These are phyloP conservation scores for Gila robusta DNA, from an alignment of 2,797 vertebrate species.

Conservation along the genomic window DNA sequence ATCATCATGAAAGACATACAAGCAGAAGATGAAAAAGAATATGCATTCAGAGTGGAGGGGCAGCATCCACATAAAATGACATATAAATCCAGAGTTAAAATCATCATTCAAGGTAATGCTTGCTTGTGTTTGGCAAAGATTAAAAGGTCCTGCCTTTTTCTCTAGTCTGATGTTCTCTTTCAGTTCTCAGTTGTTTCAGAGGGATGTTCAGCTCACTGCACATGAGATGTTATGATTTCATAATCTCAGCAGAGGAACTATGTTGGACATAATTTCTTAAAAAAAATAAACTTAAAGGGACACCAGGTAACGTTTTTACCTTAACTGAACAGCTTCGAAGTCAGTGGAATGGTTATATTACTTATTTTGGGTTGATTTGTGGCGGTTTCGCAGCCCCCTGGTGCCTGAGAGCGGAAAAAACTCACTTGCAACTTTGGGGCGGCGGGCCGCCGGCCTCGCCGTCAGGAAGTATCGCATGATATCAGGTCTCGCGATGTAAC, in stretches of 20 bases:
- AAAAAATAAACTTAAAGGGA: neutral
- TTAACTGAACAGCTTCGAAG: too few species aligned
- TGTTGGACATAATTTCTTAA: neutral
- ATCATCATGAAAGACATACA: neutral
- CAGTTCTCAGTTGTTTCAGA: neutral
- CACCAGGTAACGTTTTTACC: too few species aligned
- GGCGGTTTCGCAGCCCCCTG: too few species aligned
- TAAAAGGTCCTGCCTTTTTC: neutral
- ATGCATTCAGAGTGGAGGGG: neutral
- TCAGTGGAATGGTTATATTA: too few species aligned
- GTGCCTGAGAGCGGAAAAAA: too few species aligned
- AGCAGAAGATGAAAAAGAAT: neutral
- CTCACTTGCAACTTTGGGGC: too few species aligned
- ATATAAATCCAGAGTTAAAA: fast-evolving
- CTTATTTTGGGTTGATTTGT: too few species aligned
- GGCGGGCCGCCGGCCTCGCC: too few species aligned
- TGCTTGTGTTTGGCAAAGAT: neutral
- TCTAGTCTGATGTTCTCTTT: neutral
- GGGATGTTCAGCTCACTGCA: neutral
- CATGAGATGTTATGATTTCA: conserved; percentile 5
- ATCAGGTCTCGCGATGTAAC: too few species aligned
- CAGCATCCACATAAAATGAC: fast-evolving
- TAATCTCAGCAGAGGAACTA: neutral
- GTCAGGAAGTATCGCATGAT: too few species aligned
- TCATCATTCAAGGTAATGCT: conserved; percentile 18